Conservation (phyloP, 2,888 invertebrate genomes). For the Phyllotreta striolata region DNA sequence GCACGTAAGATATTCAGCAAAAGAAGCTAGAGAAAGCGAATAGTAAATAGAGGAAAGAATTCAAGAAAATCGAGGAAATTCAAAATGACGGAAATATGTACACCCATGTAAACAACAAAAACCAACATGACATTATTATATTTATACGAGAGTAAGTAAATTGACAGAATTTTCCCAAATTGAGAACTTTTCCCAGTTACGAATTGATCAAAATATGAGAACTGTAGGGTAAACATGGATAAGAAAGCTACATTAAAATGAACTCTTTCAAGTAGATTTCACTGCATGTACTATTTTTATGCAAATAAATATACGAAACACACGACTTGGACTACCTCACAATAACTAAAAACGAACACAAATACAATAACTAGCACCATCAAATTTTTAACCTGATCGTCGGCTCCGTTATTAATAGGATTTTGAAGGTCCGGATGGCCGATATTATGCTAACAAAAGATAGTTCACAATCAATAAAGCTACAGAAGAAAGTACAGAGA, state of each 20-base stretch:
- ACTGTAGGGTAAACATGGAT: too few species aligned
- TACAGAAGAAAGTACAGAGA: constrained; percentile 14
- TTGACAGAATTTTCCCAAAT: too few species aligned
- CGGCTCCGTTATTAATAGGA: constrained; percentile 43
- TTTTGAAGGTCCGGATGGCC: constrained; percentile 44
- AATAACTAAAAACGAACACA: constrained; percentile 43
- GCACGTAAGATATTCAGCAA: neutral
- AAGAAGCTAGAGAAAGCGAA: constrained; percentile 15
- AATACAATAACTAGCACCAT: constrained; percentile 44
- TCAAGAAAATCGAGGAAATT: constrained; percentile 22
- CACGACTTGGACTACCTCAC: constrained; percentile 39
- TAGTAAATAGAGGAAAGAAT: constrained; percentile 17
- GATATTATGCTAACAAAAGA: constrained; percentile 44
- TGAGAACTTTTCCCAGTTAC: too few species aligned
- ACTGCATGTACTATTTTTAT: constrained; percentile 39
- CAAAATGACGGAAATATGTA: constrained; percentile 29
- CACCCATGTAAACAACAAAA: constrained; percentile 3
- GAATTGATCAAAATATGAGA: too few species aligned
- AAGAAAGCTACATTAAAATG: neutral
- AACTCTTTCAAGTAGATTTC: constrained; percentile 5
- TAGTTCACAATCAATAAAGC: constrained; percentile 28
- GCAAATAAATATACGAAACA: constrained; percentile 30
- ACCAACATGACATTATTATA: constrained; percentile 2
- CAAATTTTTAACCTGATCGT: constrained; percentile 44
- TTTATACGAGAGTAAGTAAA: neutral